Evolutionary conservation across 2,113 vertebrate species (phyloP), one percentile per base, ranked within the genome.

Genomic region (Orthonyx spaldingii): DNA sequence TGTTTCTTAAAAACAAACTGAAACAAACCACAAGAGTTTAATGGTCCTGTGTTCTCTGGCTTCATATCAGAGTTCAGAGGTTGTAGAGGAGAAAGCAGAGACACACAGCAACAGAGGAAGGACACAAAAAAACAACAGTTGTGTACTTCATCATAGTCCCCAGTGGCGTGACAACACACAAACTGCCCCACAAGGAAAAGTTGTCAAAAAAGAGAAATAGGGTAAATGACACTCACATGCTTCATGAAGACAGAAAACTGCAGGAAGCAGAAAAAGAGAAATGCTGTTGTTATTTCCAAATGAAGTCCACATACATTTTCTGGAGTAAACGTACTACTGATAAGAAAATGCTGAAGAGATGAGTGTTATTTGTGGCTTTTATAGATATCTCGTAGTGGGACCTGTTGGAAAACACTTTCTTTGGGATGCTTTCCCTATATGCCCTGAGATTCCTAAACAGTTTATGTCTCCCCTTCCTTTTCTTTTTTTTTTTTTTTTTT

Each of bases 311-410:
- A 6, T 26, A 18, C 8, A 30, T 55, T 76, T 92, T 64, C 49
- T 71, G 52, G n/a, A 70, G 19, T 63, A 90, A 87, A 63, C 10
- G 24, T 11, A 11, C 4, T 75, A 42, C 39, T 79, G 39, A 53
- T 16, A 68, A 70, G 21, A 79, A 79, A 82, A 59, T 50, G 11
- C 9, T 63, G 44, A 63, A 64, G 23, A 89, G 6, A 52, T 42
- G 4, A 69, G 3, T 10, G 13, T n/a, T 33, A 50, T 68, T 78
- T 2, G 1, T 75, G 32, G 4, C 7, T 79, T 96, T 87, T 75
- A 35, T 37, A 63, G 3, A 13, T 7, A 50, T 59, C 12, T 79
- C 11, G 47, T 21, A 50, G 16, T 0, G 0, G 8, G 3, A 2
- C 6, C 56, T 66, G 63, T n/a, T 42, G 28, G 42, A 85, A 79